Base-by-base conservation (phyloP, 2,888 invertebrate species). In the Spilarctia lutea region DNA sequence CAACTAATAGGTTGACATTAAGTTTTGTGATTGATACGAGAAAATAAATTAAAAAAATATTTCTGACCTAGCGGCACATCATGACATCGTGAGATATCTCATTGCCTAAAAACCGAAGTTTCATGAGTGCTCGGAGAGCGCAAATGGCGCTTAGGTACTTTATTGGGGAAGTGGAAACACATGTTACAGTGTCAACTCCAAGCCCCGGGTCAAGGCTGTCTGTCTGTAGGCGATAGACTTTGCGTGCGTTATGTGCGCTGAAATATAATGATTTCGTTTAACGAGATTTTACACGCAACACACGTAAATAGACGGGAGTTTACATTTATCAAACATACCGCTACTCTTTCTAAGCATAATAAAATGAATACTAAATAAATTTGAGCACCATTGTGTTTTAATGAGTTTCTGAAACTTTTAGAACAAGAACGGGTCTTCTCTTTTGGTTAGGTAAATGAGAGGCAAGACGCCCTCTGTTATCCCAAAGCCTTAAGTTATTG, bases 81-180 rank as follows among this genome's bases (percentile, higher is more conserved):
- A 52, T 52, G 52, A 52, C 52, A 52, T 52, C 52, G 52, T 10
- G 65, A 13, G 35, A 10, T n/a, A 35, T 72, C 30, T 68, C 27
- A 20, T 20, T 30, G 71, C 33, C 45, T 52, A 66, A 65, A 71
- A 72, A 35, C 45, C 52, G 11, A 48, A 48, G 48, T 45, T 65
- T 72, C 35, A 52, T 27, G 71, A 65, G 35, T 39, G 60, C 60
- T 39, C 60, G 24, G 68, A 70, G 70, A 18, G n/a, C n/a, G 39
- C 45, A 65, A 65, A 72, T 66, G 27, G 65, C 52, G 65, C 48
- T 33, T 65, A 24, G 52, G 45, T 72, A 52, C 65, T 65, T 72
- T 65, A 33, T n/a, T 35, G 10, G 65, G 65, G 35, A 72, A 72
- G 71, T 72, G 71, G 65, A 72, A 66, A 72, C 52, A 72, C 71